Conservation (phyloP, 2,113 vertebrate species). For the Felis catus region DNA sequence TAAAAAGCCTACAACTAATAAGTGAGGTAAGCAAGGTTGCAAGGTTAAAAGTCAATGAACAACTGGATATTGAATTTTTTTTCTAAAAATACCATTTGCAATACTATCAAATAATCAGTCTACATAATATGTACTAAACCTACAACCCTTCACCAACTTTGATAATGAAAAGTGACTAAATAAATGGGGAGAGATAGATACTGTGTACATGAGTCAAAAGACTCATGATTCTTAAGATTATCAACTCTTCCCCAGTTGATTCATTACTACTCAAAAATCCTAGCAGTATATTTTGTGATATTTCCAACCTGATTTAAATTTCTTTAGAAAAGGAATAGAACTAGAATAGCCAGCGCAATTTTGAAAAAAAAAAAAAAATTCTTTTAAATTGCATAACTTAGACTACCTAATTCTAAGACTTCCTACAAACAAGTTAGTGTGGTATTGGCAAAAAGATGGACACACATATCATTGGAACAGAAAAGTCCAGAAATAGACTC, state of each 20-base stretch:
- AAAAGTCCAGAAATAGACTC: background rate
- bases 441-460: background rate
- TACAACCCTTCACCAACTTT: background rate
- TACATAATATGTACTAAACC: background rate
- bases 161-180: background rate
- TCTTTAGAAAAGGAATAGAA: background rate
- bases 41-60: background rate
- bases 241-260: background rate
- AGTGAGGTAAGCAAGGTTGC: background rate
- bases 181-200: background rate
- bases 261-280: background rate
- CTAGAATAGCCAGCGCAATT: background rate
- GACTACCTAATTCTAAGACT: background rate
- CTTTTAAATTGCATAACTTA: background rate
- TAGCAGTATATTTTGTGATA: background rate
- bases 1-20: background rate
- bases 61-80: background rate
- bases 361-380: background rate
- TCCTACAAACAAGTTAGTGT: background rate
- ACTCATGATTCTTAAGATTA: background rate
- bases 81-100: background rate
- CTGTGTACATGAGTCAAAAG: background rate
- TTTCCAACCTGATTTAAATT: background rate
- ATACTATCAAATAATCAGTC: background rate
- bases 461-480: background rate